phyloP scores from a whole-genome alignment of 2,888 invertebrate species.

The Pemphredon lugubris region DNA sequence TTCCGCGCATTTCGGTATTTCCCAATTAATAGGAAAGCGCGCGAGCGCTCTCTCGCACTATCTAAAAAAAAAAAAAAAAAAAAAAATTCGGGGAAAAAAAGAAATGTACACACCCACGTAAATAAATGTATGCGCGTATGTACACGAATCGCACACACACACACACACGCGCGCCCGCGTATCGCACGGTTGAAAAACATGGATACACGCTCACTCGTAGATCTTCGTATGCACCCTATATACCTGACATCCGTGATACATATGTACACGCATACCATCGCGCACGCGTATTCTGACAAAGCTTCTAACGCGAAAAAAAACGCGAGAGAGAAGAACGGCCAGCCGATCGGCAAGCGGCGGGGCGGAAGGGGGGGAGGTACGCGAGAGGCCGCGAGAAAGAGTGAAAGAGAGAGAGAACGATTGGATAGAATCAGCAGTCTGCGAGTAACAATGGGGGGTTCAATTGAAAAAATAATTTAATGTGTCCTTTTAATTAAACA shows the following conservation, averaged over 20 bases:
- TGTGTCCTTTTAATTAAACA: slow-evolving; percentile 80
- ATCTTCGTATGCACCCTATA: neutral
- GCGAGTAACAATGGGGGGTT: slow-evolving; percentile 80
- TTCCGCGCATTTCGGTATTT: slow-evolving; percentile 73
- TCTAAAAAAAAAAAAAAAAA: slow-evolving; percentile 46
- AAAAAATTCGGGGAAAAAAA: slow-evolving; percentile 43
- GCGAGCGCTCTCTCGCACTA: slow-evolving; percentile 40
- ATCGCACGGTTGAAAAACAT: neutral
- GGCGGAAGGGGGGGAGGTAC: neutral
- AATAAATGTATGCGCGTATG: slow-evolving; percentile 12
- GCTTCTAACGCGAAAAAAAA: slow-evolving; percentile 65
- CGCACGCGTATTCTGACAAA: slow-evolving; percentile 67
- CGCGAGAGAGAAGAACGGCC: slow-evolving; percentile 55
- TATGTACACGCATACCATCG: slow-evolving; percentile 41
- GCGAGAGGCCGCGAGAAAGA: slow-evolving; percentile 22
- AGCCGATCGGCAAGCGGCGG: slow-evolving; percentile 34
- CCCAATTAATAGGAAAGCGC: slow-evolving; percentile 70
- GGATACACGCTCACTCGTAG: neutral
- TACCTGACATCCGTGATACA: slow-evolving; percentile 8
- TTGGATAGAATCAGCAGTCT: slow-evolving; percentile 80
- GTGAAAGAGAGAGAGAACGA: slow-evolving; percentile 70
- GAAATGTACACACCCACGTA: slow-evolving; percentile 31
- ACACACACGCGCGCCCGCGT: slow-evolving; percentile 43
- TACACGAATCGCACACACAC: slow-evolving; percentile 16
- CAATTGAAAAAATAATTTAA: slow-evolving; percentile 81